Conservation (phyloP, 2,797 vertebrate genomes). For the Pseudotriccus pelzelni region DNA sequence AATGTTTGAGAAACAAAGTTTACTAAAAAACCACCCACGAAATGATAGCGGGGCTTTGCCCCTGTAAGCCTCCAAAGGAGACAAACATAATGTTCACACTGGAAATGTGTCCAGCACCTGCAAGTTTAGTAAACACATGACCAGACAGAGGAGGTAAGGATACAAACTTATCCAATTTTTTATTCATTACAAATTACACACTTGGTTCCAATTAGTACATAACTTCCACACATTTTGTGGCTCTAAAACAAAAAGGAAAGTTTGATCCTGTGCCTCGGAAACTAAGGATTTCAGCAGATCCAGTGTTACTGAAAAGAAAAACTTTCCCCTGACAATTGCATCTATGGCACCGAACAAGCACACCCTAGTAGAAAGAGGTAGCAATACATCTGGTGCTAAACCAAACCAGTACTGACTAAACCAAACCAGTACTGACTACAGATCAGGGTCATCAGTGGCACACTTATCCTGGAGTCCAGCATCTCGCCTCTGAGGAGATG, state of each 20-base stretch:
- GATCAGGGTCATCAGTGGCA: neutral
- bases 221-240: neutral
- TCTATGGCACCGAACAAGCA: neutral
- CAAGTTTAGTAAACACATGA: neutral
- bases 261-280: neutral
- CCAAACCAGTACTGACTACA: neutral
- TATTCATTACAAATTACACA: neutral
- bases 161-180: neutral
- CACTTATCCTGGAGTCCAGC: neutral
- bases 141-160: neutral
- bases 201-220: neutral
- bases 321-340: neutral
- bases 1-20: neutral
- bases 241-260: neutral
- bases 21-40: neutral
- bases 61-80: neutral
- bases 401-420: neutral
- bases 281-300: neutral
- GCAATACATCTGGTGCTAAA: neutral
- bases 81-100: neutral
- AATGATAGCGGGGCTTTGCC: neutral
- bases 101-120: neutral
- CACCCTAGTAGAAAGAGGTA: neutral
- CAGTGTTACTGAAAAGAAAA: neutral
- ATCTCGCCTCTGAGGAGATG: neutral